Evolutionary conservation across 2,113 vertebrate genomes (phyloP), one percentile per base, ranked within the genome.

Genomic region (Alethe diademata): DNA sequence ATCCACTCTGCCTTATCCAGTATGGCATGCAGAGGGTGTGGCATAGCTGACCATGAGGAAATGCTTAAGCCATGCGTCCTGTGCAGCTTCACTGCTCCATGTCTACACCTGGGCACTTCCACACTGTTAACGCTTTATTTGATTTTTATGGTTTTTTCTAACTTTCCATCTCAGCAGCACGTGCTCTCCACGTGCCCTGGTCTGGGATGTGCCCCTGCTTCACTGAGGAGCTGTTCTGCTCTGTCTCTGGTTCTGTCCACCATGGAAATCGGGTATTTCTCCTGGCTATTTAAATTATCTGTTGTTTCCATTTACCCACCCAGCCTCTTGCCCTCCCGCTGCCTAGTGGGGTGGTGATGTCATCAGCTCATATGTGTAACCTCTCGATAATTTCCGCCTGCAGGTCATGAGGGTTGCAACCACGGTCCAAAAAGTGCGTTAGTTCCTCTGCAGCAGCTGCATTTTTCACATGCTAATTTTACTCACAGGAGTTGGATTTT

Each of bases 381-480:
- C 64, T 94, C 82, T 76, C 0, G 11, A 45, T 67, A n/a, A 69
- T 92, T 93, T 91, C 79, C 8, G 3, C 88, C 78, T 75, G 80
- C 18, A 5, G 92, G 90, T 91, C 82, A 12, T 18, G 36, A 53
- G 54, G 84, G 54, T 90, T 73, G 67, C 74, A 75, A 26, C 74
- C 66, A 61, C 22, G 79, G 76, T 91, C 87, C 70, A 83, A 61
- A 93, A 74, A 26, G 83, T 82, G 28, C 64, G 42, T 88, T 87
- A 78, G 93, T 93, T 67, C 57, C 85, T 92, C 88, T 86, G 95
- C 95, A 96, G 92, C 11, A 70, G 53, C 94, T 96, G 94, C 73
- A 19, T 97, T 97, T 98, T 96, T 92, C 95, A 97, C 96, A 98
- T 98, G 97, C 97, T 98, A 98, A 98, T 98, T 97, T 98, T 97